Conservation (phyloP, 1,140 invertebrate species). For the Brachionus rotundiformis region DNA sequence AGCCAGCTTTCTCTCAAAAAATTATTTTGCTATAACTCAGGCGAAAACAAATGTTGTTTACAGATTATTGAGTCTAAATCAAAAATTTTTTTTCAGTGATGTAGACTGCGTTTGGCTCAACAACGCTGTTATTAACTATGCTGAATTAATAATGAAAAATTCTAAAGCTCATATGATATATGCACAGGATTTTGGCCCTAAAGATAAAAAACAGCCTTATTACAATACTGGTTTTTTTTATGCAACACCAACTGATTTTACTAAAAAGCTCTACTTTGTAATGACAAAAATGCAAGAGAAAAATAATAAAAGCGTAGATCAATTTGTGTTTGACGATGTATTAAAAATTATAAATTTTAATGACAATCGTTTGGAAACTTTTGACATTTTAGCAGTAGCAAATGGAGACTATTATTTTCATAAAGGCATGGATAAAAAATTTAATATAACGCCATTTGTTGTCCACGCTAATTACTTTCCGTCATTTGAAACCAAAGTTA, state of each 20-base stretch:
- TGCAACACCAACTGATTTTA: neutral
- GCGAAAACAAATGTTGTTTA: neutral
- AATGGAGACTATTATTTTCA: slow-evolving; percentile 4
- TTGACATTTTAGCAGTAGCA: neutral
- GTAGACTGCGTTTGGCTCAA: neutral
- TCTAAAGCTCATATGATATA: neutral
- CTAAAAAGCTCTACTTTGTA: neutral
- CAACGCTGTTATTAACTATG: neutral
- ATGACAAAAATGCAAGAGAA: neutral
- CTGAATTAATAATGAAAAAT: neutral
- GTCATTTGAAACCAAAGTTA: neutral
- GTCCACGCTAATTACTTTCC: slow-evolving; percentile 18
- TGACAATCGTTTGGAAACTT: neutral
- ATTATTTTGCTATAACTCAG: neutral
- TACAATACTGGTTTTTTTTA: neutral
- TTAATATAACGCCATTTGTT: neutral
- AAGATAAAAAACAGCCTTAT: neutral
- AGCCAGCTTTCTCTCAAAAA: neutral
- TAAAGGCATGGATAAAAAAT: neutral
- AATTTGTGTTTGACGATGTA: neutral
- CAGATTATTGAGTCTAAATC: neutral
- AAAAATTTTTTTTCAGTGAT: slow-evolving; percentile 15
- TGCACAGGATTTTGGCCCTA: neutral
- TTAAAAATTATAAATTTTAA: neutral
- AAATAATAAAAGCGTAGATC: neutral